These are phyloP conservation scores for Thalassarche chlororhynchos DNA, from an alignment of 2,113 vertebrate species.

Conservation along the genomic window DNA sequence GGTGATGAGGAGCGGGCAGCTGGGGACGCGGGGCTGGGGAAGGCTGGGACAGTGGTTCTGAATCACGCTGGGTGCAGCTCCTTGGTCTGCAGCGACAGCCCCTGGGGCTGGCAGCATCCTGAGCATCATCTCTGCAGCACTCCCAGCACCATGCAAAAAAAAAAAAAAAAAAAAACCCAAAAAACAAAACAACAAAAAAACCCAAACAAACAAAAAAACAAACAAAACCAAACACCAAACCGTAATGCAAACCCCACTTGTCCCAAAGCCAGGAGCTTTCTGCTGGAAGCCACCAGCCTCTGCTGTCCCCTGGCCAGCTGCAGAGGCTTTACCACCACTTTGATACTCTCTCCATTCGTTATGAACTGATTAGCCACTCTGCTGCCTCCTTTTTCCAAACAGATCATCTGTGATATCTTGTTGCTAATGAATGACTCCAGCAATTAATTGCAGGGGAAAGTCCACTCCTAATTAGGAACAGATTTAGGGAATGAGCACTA, in stretches of 20 bases:
- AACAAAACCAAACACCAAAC: too few species aligned
- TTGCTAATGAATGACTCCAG: neutral
- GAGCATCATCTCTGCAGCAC: neutral
- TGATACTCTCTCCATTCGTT: neutral
- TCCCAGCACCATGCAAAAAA: neutral
- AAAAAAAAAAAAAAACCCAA: too few species aligned
- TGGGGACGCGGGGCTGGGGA: neutral
- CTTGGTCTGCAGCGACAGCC: neutral
- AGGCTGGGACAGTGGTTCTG: neutral
- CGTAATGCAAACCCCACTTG: neutral
- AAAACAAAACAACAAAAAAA: neutral
- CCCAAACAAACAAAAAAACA: too few species aligned
- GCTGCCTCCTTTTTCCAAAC: neutral
- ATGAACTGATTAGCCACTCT: neutral
- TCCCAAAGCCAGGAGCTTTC: neutral
- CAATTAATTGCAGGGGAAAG: slow-evolving; percentile 4
- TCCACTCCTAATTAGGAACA: neutral
- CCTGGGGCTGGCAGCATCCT: neutral
- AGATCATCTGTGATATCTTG: neutral
- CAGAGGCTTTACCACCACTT: neutral
- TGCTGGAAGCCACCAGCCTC: neutral
- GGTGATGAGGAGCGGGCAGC: neutral
- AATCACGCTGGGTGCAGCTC: neutral
- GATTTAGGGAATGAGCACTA: neutral
- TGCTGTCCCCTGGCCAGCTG: neutral